Conservation (phyloP, 2,113 vertebrate genomes). For the Galemys pyrenaicus region DNA sequence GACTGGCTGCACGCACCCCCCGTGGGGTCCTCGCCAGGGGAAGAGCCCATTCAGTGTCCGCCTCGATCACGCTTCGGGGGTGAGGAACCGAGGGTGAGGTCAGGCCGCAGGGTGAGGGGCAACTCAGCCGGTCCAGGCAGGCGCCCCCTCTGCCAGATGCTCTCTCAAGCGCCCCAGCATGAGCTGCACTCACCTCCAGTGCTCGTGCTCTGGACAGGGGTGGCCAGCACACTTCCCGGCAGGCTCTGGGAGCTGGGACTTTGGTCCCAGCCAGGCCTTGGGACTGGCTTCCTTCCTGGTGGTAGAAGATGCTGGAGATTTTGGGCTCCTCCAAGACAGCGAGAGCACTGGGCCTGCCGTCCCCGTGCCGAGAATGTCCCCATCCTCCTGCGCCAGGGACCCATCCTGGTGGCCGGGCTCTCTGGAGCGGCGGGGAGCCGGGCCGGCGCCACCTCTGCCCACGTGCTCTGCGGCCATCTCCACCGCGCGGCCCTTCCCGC, state of each 20-base stretch:
- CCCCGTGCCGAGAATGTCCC: not conserved
- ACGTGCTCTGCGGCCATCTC: conserved; percentile 64
- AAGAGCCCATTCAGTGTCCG: not conserved
- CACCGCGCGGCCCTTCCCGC: conserved; percentile 35
- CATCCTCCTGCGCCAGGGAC: not conserved
- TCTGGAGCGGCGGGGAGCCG: not conserved
- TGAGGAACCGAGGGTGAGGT: not conserved
- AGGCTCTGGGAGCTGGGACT: not conserved
- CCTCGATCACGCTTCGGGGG: not conserved
- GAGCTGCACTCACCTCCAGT: not conserved
- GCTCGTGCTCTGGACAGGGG: not conserved
- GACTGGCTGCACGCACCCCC: not conserved
- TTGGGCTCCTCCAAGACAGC: too few relatives aligned
- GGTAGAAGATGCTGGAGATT: too few relatives aligned
- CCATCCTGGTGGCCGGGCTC: not conserved
- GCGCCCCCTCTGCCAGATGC: not conserved
- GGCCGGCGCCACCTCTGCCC: not conserved
- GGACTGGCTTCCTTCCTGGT: not conserved
- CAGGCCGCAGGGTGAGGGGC: not conserved
- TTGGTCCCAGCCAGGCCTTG: too few relatives aligned
- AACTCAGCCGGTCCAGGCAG: not conserved
- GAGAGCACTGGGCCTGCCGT: too few relatives aligned
- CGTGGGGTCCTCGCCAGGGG: not conserved
- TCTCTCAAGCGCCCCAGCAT: not conserved
- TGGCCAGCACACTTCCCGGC: fast-evolving